Evolutionary conservation across 2,888 invertebrate genomes (phyloP).

Genomic region (Lydus trimaculatus): DNA sequence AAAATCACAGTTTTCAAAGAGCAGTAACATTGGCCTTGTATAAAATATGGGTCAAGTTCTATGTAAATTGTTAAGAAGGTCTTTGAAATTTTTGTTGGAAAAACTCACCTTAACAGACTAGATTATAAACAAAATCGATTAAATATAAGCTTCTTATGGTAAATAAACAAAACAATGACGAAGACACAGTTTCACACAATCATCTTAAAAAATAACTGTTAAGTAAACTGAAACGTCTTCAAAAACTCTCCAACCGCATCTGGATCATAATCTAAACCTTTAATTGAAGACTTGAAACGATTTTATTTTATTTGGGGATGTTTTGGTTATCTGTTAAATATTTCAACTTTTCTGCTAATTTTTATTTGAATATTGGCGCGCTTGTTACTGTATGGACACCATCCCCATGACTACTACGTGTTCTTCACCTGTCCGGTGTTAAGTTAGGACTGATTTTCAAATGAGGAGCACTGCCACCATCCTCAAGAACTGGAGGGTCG

Average conservation of each 20-base stretch:
- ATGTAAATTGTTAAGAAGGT: background rate
- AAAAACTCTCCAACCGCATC: background rate
- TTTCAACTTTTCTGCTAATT: background rate
- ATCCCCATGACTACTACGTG: constrained; percentile 52
- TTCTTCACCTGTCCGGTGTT: constrained; percentile 53
- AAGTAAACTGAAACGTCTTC: background rate
- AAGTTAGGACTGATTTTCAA: constrained; percentile 51
- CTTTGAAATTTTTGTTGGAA: background rate
- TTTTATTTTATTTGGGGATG: background rate
- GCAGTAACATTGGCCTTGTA: constrained; percentile 11
- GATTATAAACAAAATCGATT: constrained; percentile 20
- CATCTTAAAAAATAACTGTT: constrained; percentile 33
- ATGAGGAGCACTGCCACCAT: constrained; percentile 53
- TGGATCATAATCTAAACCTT: background rate
- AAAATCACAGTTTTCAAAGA: background rate
- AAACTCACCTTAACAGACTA: constrained; percentile 26
- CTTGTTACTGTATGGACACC: constrained; percentile 46
- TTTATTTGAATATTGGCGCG: constrained; percentile 47
- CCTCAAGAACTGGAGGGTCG: constrained; percentile 55
- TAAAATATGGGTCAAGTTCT: constrained; percentile 28
- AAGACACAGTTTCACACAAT: constrained; percentile 38
- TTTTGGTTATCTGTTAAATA: background rate
- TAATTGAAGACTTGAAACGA: background rate
- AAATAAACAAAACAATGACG: constrained; percentile 23
- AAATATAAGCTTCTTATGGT: constrained; percentile 14